Base-by-base conservation (phyloP, 1,140 invertebrate genomes). In the Drosophila repleta region DNA sequence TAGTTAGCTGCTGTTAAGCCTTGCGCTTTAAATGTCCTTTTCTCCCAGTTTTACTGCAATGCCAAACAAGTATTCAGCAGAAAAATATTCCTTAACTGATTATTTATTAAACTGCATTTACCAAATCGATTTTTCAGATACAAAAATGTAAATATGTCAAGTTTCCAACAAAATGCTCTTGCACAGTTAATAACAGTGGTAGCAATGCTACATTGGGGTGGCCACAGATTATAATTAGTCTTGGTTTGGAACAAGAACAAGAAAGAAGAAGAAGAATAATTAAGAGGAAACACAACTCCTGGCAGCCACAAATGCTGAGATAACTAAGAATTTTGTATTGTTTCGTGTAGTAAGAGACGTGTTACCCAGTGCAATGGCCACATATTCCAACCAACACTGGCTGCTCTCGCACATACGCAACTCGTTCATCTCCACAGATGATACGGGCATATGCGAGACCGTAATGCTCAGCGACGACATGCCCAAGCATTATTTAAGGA, bases 361-460 rank as follows among this genome's bases (percentile, higher is more conserved):
- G 32, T 35, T 35, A 69, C 69, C 56, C 58, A 60, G 51, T 66
- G 56, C 61, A 61, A 98, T 98, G 97, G 97, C 97, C 71, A 94
- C 97, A 55, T 98, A 97, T 91, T 97, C 98, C 91, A 97, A 98
- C 92, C 95, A 96, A 92, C 95, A 96, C 69, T 99, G 98, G 96
- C 93, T 99, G 26, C 93, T 98, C 55, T 96, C 97, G 49, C 97
- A 98, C 92, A 97, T 98, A 65, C 93, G 96, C 61, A 97, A 98
- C 91, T 98, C 97, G 17, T 99, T 98, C 92, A 97, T 98, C 80
- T 96, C 96, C n/a, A 97, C 97, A 26, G 98, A 99, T 93, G 97
- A 98, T 92, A 98, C 97, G 84, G 96, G 97, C 93, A 93, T 91
- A 79, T 92, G 91, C 63, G 90, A 92, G 60, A 91, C 96, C 75